Conservation (phyloP, 2,113 vertebrate species). For the Pituophis catenifer region DNA sequence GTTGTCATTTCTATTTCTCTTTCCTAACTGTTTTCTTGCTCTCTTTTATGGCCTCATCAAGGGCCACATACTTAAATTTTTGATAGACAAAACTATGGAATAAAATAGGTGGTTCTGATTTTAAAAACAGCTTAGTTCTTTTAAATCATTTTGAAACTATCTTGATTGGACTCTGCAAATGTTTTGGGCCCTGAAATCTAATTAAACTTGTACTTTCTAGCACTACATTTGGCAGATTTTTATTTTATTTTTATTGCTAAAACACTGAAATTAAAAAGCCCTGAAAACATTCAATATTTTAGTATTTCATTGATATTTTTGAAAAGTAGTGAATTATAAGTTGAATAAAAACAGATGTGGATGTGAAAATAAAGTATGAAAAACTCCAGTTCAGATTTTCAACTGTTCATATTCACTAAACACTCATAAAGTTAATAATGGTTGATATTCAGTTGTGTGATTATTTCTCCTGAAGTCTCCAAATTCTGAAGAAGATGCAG, state of each 20-base stretch:
- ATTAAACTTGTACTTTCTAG: not conserved
- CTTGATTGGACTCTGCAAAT: not conserved
- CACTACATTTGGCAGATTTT: not conserved
- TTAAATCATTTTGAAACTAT: not conserved
- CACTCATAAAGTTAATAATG: not conserved
- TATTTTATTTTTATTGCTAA: not conserved
- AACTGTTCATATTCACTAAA: not conserved
- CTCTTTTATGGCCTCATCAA: not conserved
- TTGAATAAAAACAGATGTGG: not conserved
- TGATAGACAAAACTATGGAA: not conserved
- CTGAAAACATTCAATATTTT: not conserved
- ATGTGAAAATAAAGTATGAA: not conserved
- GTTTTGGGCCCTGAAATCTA: not conserved
- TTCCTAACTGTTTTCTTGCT: not conserved
- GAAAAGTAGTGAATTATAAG: not conserved
- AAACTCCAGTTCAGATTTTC: not conserved
- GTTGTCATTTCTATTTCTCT: not conserved
- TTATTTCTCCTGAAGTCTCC: not conserved
- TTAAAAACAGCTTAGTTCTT: not conserved
- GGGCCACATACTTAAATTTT: not conserved
- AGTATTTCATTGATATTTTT: not conserved
- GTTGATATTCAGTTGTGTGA: not conserved
- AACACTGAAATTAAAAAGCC: not conserved
- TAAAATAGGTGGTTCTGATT: not conserved
- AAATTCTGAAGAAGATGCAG: not conserved